A percentile compares a stretch with the other conserved stretches of the same genome.
Evolutionary conservation across 2,888 invertebrate species (phyloP).

Genomic region (Spisula solida): DNA sequence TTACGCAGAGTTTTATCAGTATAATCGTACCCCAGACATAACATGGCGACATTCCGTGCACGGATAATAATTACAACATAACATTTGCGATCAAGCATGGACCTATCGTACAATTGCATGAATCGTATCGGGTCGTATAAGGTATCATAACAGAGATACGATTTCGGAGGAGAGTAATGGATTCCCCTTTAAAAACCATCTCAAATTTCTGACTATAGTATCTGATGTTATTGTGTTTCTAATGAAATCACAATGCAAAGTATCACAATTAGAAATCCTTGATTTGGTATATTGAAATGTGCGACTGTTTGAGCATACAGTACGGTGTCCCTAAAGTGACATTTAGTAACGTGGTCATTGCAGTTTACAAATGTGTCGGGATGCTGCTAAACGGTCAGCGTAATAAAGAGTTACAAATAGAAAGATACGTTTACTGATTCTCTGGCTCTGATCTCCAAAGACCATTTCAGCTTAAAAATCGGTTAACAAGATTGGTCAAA

Average conservation of each 20-base stretch:
- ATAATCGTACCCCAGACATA: neutral
- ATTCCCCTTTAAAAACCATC: neutral
- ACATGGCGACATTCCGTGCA: conserved; percentile 5
- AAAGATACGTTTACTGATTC: too few species aligned
- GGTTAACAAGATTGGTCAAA: too few species aligned
- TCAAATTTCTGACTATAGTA: neutral
- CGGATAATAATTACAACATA: neutral
- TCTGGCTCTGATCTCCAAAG: too few species aligned
- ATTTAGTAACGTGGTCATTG: too few species aligned
- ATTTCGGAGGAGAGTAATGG: conserved; percentile 5
- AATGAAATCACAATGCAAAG: neutral
- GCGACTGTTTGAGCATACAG: too few species aligned
- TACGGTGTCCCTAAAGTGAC: too few species aligned
- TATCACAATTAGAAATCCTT: neutral
- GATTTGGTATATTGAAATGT: neutral
- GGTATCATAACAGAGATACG: neutral
- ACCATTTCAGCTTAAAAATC: too few species aligned
- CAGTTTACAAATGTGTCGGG: too few species aligned
- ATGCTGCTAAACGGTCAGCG: too few species aligned
- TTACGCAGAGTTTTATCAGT: neutral
- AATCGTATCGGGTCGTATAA: neutral
- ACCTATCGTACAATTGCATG: neutral
- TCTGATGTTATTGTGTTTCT: neutral
- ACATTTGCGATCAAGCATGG: neutral
- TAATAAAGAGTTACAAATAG: too few species aligned